phyloP scores from a whole-genome alignment of 2,113 vertebrate species.

The Psittacara wagleri region DNA sequence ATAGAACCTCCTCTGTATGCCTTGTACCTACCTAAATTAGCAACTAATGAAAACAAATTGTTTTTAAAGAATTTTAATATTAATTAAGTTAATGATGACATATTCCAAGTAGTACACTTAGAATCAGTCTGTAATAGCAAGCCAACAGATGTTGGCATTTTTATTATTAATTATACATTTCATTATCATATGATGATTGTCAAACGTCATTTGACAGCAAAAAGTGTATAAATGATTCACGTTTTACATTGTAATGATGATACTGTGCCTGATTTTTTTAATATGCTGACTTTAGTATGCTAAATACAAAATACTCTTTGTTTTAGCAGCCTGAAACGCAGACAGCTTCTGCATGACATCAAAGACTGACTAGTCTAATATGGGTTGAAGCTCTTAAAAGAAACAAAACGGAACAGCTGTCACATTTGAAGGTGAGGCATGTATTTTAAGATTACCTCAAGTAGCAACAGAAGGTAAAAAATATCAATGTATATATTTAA shows the following conservation, averaged over 20 bases:
- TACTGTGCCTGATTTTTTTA: conserved; percentile 66
- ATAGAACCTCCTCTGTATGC: conserved; percentile 48
- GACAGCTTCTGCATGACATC: conserved; percentile 10
- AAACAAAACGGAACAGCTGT: not conserved
- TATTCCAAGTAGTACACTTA: conserved; percentile 75
- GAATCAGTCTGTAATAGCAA: conserved; percentile 77
- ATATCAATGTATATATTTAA: conserved; percentile 35
- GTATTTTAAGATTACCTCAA: conserved; percentile 37
- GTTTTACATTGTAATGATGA: conserved; percentile 56
- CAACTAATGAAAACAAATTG: conserved; percentile 80
- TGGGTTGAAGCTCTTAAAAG: not conserved
- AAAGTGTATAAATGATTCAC: conserved; percentile 70
- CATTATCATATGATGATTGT: conserved; percentile 84
- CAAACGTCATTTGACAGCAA: conserved; percentile 78
- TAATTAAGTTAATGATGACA: conserved; percentile 82
- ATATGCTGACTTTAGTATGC: conserved; percentile 49
- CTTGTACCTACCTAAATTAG: conserved; percentile 69
- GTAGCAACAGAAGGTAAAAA: conserved; percentile 56
- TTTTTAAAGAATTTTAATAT: conserved; percentile 82
- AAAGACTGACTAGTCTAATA: conserved; percentile 29
- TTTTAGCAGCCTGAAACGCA: conserved; percentile 35
- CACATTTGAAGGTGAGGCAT: conserved; percentile 20
- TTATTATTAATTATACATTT: conserved; percentile 86
- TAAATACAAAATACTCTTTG: conserved; percentile 47
- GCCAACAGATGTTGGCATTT: conserved; percentile 86